phyloP scores from a whole-genome alignment of 2,888 invertebrate species.

The Stenurella melanura region DNA sequence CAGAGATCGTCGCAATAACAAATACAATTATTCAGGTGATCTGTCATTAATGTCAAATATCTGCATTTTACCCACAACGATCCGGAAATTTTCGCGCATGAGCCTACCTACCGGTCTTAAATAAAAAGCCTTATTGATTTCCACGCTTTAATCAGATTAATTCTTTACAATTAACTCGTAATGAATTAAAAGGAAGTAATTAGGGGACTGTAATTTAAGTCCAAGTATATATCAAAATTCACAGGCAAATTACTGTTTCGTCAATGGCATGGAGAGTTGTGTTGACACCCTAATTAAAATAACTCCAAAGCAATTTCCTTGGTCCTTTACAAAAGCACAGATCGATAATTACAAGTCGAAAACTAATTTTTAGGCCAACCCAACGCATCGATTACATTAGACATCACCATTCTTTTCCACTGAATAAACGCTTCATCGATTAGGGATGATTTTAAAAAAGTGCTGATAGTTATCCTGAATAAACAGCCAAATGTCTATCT shows the following conservation, averaged over 20 bases:
- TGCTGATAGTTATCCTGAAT: too few species aligned
- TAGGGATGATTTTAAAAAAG: not conserved
- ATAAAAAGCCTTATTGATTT: too few species aligned
- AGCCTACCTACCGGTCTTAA: too few species aligned
- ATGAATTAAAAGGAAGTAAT: conserved; percentile 28
- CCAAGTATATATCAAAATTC: conserved; percentile 15
- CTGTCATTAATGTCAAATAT: too few species aligned
- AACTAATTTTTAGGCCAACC: not conserved
- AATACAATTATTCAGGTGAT: too few species aligned
- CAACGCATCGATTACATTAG: not conserved
- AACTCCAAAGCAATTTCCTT: conserved; percentile 16
- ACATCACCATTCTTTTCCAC: not conserved
- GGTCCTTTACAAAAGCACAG: not conserved
- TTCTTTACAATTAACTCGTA: not conserved
- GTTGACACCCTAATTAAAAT: conserved; percentile 28
- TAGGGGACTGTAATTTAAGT: conserved; percentile 16
- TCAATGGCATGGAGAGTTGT: conserved; percentile 16
- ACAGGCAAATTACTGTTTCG: conserved; percentile 16
- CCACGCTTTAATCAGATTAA: not conserved
- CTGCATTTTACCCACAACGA: too few species aligned
- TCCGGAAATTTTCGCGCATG: too few species aligned
- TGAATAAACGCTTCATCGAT: not conserved
- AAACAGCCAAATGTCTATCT: too few species aligned
- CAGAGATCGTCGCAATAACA: too few species aligned
- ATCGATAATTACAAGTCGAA: conserved; percentile 4